A percentile compares a stretch with the other conserved stretches of the same genome.
Evolutionary conservation across 2,113 vertebrate genomes (phyloP).

Genomic region (Carlito syrichta): DNA sequence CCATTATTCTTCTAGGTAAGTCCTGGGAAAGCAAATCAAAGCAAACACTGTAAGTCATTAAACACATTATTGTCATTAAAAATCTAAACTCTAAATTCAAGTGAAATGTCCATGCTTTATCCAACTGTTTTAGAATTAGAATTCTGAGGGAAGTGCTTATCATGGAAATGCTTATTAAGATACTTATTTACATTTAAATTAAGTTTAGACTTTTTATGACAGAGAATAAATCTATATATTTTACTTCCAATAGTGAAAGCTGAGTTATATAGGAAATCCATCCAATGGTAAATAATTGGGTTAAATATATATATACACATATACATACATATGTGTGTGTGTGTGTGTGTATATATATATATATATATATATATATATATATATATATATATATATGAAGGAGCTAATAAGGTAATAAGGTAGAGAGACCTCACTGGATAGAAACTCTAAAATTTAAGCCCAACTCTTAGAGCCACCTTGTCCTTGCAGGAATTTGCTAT

Average conservation of each 20-base stretch:
- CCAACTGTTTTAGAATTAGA: neutral
- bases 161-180: neutral
- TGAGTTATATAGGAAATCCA: neutral
- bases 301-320: too few relatives aligned
- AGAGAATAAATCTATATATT: neutral
- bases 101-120: neutral
- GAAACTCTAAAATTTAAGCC: neutral
- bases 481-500: neutral
- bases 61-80: neutral
- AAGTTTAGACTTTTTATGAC: neutral
- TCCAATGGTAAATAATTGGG: neutral
- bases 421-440: neutral
- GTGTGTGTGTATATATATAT: too few relatives aligned
- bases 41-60: neutral
- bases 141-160: neutral
- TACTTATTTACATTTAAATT: neutral
- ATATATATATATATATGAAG: too few relatives aligned
- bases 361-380: too few relatives aligned
- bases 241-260: neutral
- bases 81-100: neutral
- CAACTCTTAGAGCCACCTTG: neutral
- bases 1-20: neutral
- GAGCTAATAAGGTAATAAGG: neutral
- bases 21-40: neutral
- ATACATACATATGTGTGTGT: too few relatives aligned